Percentiles rank a stretch among this genome's conserved stretches.
Conservation (phyloP, 2,113 vertebrate genomes). For the Tor tambroides region DNA sequence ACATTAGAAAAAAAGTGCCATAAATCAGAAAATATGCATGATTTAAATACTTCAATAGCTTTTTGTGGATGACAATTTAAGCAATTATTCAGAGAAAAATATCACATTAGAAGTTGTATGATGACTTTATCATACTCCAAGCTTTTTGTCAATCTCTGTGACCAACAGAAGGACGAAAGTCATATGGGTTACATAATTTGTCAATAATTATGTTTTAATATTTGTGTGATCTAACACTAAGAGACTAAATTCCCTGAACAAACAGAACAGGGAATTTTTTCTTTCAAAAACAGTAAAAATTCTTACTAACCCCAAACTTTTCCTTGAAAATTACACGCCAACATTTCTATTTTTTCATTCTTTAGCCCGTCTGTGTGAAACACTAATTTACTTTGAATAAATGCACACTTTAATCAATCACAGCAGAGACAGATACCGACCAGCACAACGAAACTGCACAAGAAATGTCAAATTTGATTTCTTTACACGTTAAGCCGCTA, state of each 20-base stretch:
- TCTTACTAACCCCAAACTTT: neutral
- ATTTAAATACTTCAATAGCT: no score
- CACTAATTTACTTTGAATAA: neutral
- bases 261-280: neutral
- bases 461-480: slow-evolving; percentile 11
- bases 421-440: neutral
- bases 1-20: neutral
- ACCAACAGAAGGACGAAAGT: no score
- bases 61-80: no score
- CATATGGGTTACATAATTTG: no score
- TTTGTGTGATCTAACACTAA: neutral
- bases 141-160: no score
- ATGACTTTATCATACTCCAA: no score
- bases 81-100: no score
- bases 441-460: no score
- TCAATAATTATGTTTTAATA: no score
- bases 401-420: neutral
- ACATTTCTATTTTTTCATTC: neutral
- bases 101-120: no score
- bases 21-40: neutral
- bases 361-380: neutral
- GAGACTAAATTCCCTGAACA: neutral
- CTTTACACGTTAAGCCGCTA: neutral
- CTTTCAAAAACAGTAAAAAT: neutral
- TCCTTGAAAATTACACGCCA: neutral